A percentile compares a stretch with the other conserved stretches of the same genome.
phyloP scores from a whole-genome alignment of 2,888 invertebrate species.

The Xestia ashworthii region DNA sequence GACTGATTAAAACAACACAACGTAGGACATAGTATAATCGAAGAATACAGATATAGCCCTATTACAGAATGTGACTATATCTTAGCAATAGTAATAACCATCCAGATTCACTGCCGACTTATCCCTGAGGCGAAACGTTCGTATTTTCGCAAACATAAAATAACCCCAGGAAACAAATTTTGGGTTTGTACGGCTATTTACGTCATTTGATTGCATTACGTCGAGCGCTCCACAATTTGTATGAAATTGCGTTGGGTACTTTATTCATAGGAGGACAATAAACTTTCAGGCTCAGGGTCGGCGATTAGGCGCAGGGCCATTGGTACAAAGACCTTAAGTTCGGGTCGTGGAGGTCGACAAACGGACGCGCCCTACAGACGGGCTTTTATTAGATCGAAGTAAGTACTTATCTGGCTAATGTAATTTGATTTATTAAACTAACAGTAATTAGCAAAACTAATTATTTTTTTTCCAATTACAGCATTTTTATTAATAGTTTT shows the following conservation, averaged over 20 bases:
- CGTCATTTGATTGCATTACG: constrained; percentile 74
- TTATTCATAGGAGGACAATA: constrained; percentile 67
- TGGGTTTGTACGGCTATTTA: constrained; percentile 60
- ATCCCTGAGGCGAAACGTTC: constrained; percentile 54
- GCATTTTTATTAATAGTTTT: not conserved
- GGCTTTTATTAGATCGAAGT: constrained; percentile 58
- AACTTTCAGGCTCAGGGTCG: constrained; percentile 69
- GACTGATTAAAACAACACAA: constrained; percentile 49
- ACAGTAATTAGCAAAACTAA: constrained; percentile 18
- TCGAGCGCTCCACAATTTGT: constrained; percentile 68
- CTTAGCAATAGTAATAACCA: constrained; percentile 39
- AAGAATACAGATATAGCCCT: constrained; percentile 4
- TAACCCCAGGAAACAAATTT: constrained; percentile 67
- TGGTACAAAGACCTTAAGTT: constrained; percentile 71
- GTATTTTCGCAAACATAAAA: constrained; percentile 67
- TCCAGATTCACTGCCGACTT: constrained; percentile 51
- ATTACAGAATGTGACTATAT: constrained; percentile 24
- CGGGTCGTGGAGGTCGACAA: constrained; percentile 68
- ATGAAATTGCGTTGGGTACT: constrained; percentile 70
- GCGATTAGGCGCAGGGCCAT: constrained; percentile 64
- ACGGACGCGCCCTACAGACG: constrained; percentile 62
- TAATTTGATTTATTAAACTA: constrained; percentile 23
- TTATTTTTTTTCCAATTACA: not conserved
- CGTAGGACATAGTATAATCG: constrained; percentile 24
- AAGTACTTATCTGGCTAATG: constrained; percentile 30